Evolutionary conservation across 2,113 vertebrate genomes (phyloP).

Genomic region (Chlorodrepanis virens): DNA sequence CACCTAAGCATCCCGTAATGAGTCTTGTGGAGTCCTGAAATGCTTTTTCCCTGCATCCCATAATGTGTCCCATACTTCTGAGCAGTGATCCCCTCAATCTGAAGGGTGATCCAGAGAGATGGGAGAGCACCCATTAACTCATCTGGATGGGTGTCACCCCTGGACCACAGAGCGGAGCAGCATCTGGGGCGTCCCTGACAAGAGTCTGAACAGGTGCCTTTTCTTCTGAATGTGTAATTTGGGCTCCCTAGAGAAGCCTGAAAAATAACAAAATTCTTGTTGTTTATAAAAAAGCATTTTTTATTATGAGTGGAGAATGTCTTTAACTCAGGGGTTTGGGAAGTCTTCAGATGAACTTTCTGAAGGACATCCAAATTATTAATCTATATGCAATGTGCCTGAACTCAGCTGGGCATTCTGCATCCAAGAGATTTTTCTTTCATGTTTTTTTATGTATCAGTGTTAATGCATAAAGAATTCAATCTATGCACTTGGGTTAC

Average conservation of each 20-base stretch:
- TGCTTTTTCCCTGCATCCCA: background rate
- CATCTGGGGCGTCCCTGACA: background rate
- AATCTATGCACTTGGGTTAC: background rate
- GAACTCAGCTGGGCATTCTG: background rate
- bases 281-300: background rate
- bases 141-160: background rate
- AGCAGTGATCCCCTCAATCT: background rate
- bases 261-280: background rate
- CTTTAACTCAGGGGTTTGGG: background rate
- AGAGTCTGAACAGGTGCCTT: background rate
- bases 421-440: constrained; percentile 5
- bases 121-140: background rate
- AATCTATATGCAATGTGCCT: background rate
- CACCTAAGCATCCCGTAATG: background rate
- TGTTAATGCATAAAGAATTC: background rate
- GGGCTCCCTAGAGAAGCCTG: background rate
- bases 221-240: background rate
- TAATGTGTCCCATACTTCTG: background rate
- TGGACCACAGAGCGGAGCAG: background rate
- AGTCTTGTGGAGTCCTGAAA: background rate
- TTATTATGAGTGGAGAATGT: background rate
- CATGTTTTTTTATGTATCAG: background rate
- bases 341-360: background rate
- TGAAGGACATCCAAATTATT: constrained; percentile 14
- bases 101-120: background rate